Evolutionary conservation across 1,140 invertebrate species (phyloP).

Genomic region (Schlechtendalia chinensis): DNA sequence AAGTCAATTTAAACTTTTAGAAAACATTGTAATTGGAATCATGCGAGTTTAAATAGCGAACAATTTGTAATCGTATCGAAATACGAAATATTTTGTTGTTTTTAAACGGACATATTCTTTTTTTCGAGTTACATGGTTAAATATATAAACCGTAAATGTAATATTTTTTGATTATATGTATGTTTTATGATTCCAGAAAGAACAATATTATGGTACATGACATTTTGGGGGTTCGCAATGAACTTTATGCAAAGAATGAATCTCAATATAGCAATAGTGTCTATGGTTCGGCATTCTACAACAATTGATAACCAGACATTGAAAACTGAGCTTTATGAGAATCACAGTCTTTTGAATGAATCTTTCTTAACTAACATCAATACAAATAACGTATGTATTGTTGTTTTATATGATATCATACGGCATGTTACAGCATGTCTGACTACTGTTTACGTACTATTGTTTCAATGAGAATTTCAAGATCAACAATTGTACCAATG

Average conservation of each 20-base stretch:
- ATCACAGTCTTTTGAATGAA: background rate
- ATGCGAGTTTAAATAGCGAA: too few relatives aligned
- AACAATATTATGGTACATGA: slow-evolving; percentile 64
- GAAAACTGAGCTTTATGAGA: background rate
- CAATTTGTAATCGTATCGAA: background rate
- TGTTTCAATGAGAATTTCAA: too few relatives aligned
- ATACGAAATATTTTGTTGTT: background rate
- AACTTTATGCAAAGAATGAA: slow-evolving; percentile 82
- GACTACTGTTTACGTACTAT: too few relatives aligned
- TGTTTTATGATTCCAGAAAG: slow-evolving; percentile 55
- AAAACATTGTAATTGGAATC: background rate
- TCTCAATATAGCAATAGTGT: slow-evolving; percentile 79
- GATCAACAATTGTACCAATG: too few relatives aligned
- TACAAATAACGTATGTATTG: background rate
- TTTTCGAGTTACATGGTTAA: background rate
- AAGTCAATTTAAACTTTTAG: background rate
- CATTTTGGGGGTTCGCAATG: slow-evolving; percentile 72
- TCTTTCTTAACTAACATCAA: background rate
- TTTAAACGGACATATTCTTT: background rate
- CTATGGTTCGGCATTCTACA: slow-evolving; percentile 65
- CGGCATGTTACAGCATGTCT: too few relatives aligned
- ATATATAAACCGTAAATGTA: background rate
- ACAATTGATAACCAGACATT: background rate
- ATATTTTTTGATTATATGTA: background rate
- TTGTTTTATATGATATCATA: too few relatives aligned